Base-by-base conservation (phyloP, 2,797 vertebrate species). In the Centroberyx gerrardi region DNA sequence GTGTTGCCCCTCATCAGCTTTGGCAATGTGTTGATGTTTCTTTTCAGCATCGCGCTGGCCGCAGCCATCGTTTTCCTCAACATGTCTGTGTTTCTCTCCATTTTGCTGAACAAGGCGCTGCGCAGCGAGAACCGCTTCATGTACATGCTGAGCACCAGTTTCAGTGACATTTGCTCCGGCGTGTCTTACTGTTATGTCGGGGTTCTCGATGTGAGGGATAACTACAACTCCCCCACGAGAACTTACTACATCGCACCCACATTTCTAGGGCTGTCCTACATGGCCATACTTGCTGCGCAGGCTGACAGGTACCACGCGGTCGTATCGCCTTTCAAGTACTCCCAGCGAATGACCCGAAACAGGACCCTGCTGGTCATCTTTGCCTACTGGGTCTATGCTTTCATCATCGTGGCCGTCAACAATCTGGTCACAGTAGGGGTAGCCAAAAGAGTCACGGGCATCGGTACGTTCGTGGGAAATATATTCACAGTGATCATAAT, bases 111-210 rank as follows among this genome's bases (percentile, higher is more conserved):
- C 87, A 12, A 68, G 64, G 84, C 92, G n/a, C 90, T 96, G 68
- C 93, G 92, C 71, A 70, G 46, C 2, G 92, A 96, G 88, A 95
- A 95, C 86, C 93, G 95, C 74, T 95, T 94, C 86, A 90, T 96
- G 92, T 96, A 95, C 90, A 96, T 96, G 95, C 75, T 96, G 74
- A 96, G 95, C 87, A 95, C 95, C 10, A 95, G 95, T 68, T 8
- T 92, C 56, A 96, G 95, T 54, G 95, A 96, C 90, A 71, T 94
- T 51, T 94, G 95, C 74, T 87, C 91, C 0, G 95, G 95, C 1
- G 88, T 94, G 14, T 93, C 94, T 0, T 96, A 95, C 62, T 96
- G 94, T 68, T 96, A 96, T 46, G 89, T 78, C 0, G 95, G 95
- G 0, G 89, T 92, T 8, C 56, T 96, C 1, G 90, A 96, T 13